Evolutionary conservation across 2,113 vertebrate genomes (phyloP), one percentile per base, ranked within the genome.

Genomic region (Chaetorhynchus papuensis): DNA sequence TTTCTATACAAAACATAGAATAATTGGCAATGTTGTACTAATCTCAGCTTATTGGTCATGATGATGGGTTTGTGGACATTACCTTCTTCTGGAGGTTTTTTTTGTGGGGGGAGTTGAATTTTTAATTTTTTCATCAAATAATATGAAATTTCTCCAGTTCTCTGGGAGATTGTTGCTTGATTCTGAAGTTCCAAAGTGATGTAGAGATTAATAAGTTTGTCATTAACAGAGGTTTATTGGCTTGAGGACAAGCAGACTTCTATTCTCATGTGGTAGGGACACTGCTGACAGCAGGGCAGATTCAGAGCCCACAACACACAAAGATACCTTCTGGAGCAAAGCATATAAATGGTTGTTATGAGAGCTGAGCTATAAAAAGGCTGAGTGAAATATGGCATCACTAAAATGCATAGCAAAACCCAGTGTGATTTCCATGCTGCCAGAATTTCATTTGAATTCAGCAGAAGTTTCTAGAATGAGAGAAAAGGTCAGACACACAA

Each of bases 401-500:
- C 71, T 94, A 83, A 96, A 97, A 91, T 70, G 30, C 63, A 74
- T 41, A 63, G 52, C 30, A 90, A 94, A 96, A 86, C 26, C 31
- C 61, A 41, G 57, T 45, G 87, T 96, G 78, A 91, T 90, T 93
- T 92, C 64, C 44, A 37, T 57, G 60, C 79, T 86, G 79, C 52
- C 37, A 49, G 72, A 72, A 81, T 90, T 96, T 90, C 24, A 95
- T 94, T 90, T 37, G 75, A 87, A 96, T 90, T 81, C 88, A 75
- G 28, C 17, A 89, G 75, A 95, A 93, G 76, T 60, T 93, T 83
- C 79, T 44, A 52, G 78, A 85, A 76, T 70, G 52, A 92, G 79
- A 47, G 16, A 77, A 96, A 95, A 95, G 76, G 93, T 95, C 95
- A 97, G 60, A 71, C 63, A 63, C 39, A 49, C 85, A 86, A 88